A percentile compares a stretch with the other conserved stretches of the same genome.
Evolutionary conservation across 2,797 vertebrate species (phyloP).

Genomic region (Mormyrops boulengeri): DNA sequence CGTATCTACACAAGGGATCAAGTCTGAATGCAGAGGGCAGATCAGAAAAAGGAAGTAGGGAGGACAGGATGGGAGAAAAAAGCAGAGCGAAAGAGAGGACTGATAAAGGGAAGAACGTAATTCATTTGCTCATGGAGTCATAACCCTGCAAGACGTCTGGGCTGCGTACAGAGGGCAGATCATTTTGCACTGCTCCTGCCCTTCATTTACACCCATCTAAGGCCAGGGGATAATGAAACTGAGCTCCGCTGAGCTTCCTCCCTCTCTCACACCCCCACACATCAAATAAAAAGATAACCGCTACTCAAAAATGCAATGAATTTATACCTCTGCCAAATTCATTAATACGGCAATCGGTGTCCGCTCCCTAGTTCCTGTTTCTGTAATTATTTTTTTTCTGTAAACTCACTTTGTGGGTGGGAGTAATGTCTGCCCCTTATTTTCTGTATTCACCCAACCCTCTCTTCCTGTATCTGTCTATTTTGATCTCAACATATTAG

Average conservation of each 20-base stretch:
- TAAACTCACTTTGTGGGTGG: background rate
- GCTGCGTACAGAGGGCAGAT: background rate
- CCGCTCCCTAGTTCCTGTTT: background rate
- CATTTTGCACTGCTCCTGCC: background rate
- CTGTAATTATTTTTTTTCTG: background rate
- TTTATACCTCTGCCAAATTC: background rate
- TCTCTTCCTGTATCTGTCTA: background rate
- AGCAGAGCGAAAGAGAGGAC: background rate
- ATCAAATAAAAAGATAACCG: background rate
- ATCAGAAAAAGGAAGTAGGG: background rate
- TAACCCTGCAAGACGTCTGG: conserved; percentile 4
- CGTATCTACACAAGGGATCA: background rate
- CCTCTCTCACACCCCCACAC: background rate
- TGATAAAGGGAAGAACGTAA: conserved; percentile 15
- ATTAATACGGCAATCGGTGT: background rate
- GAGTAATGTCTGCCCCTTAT: background rate
- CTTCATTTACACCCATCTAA: background rate
- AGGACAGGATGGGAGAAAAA: background rate
- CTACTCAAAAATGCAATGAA: background rate
- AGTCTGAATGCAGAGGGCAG: conserved; percentile 7
- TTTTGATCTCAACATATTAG: background rate
- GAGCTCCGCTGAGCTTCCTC: background rate
- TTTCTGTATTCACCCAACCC: background rate
- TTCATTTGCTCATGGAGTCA: conserved; percentile 16
- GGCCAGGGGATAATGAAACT: background rate